These are phyloP conservation scores for Drosophila peninsularis DNA, from an alignment of 2,888 invertebrate genomes.

Conservation along the genomic window DNA sequence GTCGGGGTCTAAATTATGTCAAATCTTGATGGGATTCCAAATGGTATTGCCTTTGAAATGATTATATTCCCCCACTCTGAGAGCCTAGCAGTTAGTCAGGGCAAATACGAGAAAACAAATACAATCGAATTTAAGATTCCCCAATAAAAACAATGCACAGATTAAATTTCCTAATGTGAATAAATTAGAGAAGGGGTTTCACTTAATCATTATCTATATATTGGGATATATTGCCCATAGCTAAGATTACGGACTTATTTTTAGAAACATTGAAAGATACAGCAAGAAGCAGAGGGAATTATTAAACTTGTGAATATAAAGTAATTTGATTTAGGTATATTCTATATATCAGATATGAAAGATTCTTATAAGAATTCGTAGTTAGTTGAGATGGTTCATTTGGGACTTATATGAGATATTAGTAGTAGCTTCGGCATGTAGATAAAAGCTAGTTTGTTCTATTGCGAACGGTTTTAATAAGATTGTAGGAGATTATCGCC, in stretches of 20 bases:
- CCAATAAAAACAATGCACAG: slow-evolving; percentile 20
- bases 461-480: too few relatives aligned
- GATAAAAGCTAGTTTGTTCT: too few relatives aligned
- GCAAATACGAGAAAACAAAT: neutral
- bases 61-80: slow-evolving; percentile 33
- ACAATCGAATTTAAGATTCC: neutral
- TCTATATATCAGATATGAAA: neutral
- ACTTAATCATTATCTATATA: neutral
- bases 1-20: slow-evolving; percentile 70
- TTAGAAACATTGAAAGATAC: neutral
- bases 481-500: too few relatives aligned
- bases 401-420: neutral
- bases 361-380: neutral
- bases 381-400: neutral
- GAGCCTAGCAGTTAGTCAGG: neutral
- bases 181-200: slow-evolving; percentile 8
- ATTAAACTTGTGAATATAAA: neutral
- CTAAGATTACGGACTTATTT: neutral
- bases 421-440: too few relatives aligned
- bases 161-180: slow-evolving; percentile 29
- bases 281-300: too few relatives aligned
- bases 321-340: neutral
- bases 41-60: slow-evolving; percentile 60
- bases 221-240: neutral
- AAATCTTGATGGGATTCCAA: slow-evolving; percentile 77